Conservation (phyloP, 1,140 invertebrate species). For the Drosophila ohnishii region DNA sequence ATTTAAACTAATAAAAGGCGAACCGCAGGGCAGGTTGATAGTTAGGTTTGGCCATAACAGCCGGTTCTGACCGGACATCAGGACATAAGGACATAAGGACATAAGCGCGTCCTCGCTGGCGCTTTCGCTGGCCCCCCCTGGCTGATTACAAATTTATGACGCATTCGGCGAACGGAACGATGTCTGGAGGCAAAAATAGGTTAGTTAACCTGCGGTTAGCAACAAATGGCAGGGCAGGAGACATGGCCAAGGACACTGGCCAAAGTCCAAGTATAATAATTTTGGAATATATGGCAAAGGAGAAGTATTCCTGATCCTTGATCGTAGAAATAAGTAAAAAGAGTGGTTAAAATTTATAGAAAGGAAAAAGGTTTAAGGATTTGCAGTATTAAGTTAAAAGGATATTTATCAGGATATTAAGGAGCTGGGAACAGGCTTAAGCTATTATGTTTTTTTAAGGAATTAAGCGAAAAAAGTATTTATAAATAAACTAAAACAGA, state of each 20-base stretch:
- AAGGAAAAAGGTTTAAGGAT: not conserved
- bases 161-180: constrained; percentile 25
- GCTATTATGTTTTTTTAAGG: not conserved
- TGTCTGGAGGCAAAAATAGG: constrained; percentile 11
- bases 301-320: no score
- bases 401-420: not conserved
- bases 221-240: constrained; percentile 1
- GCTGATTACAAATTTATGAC: constrained; percentile 59
- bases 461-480: not conserved
- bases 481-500: not conserved
- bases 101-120: constrained; percentile 22
- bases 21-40: constrained; percentile 42
- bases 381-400: not conserved
- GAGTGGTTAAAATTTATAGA: no score
- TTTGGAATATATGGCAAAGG: not conserved
- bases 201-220: constrained; percentile 23
- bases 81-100: constrained; percentile 4
- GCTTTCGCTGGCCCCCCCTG: constrained; percentile 1
- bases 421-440: not conserved
- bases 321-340: not conserved
- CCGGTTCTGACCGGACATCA: constrained; percentile 38
- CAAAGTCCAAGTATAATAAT: not conserved
- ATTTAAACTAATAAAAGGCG: constrained; percentile 79
- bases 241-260: not conserved
- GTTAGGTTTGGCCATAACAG: constrained; percentile 29